A percentile compares a stretch with the other conserved stretches of the same genome.
Conservation (phyloP, 2,888 invertebrate genomes). For the Ochropleura plecta region DNA sequence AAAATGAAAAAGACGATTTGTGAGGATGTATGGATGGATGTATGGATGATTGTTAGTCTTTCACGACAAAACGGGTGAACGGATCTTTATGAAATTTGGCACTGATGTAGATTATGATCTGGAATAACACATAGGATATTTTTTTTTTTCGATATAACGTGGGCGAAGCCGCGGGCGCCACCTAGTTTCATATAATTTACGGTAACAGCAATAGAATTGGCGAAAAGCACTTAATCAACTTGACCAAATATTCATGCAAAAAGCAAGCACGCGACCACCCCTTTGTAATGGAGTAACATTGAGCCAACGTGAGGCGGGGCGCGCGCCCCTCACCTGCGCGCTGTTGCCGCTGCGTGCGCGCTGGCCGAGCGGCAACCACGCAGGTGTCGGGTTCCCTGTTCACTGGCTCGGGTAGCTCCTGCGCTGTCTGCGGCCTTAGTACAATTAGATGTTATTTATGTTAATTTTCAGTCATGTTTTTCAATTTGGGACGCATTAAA, state of each 20-base stretch:
- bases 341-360: conserved; percentile 67
- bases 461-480: conserved; percentile 16
- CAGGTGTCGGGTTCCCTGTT: conserved; percentile 56
- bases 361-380: conserved; percentile 70
- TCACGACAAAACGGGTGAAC: too few relatives aligned
- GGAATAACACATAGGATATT: too few relatives aligned
- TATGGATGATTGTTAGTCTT: too few relatives aligned
- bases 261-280: conserved; percentile 40
- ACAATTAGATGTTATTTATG: conserved; percentile 20
- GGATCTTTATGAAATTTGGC: too few relatives aligned
- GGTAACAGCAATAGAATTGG: neutral
- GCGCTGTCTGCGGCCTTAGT: conserved; percentile 44
- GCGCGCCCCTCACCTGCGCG: conserved; percentile 65
- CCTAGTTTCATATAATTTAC: too few relatives aligned
- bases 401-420: conserved; percentile 35
- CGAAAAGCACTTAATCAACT: neutral
- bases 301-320: conserved; percentile 44
- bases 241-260: conserved; percentile 16
- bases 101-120: too few relatives aligned
- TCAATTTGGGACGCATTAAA: conserved; percentile 1
- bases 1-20: too few relatives aligned
- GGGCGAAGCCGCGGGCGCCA: too few relatives aligned
- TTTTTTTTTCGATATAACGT: too few relatives aligned
- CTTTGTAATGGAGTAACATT: conserved; percentile 25
- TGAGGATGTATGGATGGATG: too few relatives aligned